Conservation (phyloP, 2,113 vertebrate species). For the Equus quagga region DNA sequence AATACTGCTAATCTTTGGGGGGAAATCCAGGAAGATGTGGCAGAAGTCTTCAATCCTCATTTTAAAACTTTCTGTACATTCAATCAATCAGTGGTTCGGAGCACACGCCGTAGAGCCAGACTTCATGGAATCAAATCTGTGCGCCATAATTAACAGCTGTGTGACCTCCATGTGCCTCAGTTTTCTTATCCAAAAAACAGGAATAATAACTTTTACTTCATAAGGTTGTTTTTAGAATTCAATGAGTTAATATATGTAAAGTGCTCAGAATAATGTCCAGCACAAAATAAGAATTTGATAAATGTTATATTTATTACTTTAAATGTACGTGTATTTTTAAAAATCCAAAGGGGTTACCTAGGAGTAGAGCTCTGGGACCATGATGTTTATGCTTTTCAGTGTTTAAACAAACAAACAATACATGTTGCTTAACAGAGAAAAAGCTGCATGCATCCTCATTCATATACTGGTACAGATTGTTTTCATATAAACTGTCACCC, state of each 20-base stretch:
- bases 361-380: background rate
- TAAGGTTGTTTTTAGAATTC: background rate
- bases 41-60: background rate
- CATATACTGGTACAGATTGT: background rate
- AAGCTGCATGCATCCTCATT: background rate
- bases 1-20: background rate
- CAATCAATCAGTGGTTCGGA: background rate
- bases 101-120: background rate
- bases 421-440: background rate
- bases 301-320: conserved; percentile 44
- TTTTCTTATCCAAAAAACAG: background rate
- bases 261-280: background rate
- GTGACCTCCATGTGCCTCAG: background rate
- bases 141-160: background rate
- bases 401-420: conserved; percentile 3
- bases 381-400: background rate
- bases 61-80: background rate
- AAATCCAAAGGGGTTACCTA: background rate
- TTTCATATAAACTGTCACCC: background rate
- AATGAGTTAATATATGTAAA: background rate
- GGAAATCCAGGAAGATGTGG: background rate
- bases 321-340: background rate
- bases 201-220: conserved; percentile 14
- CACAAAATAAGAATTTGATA: background rate
- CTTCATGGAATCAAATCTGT: background rate